Base-by-base conservation (phyloP, 2,113 vertebrate genomes). In the Aegypius monachus region DNA sequence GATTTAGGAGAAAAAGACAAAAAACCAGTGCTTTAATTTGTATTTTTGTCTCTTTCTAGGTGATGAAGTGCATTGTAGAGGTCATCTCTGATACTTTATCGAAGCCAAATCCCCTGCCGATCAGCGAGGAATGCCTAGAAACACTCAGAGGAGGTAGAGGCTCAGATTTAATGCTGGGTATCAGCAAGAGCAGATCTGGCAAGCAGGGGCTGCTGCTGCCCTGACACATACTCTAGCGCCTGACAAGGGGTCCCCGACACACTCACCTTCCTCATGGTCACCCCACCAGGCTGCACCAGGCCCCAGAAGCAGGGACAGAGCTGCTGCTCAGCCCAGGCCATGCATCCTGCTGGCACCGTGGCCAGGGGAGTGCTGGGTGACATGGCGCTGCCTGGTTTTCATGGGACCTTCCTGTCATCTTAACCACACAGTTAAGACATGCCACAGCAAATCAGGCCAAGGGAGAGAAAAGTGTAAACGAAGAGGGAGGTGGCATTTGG, bases 11-110 rank as follows among this genome's bases (percentile, higher is more conserved):
- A 53, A 88, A 77, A 83, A 50, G 6, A 53, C 6, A 43, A 43
- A 63, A 70, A 2, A 10, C 0, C 13, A 58, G 25, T 36, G 13
- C 20, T 93, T 82, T 74, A 38, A 81, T 71, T 40, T 36, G 6
- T 83, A 50, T 56, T 88, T 65, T 73, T 38, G 23, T 97, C 34
- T 97, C 81, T 84, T 90, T 73, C 61, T 91, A 99, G 99, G 99
- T 99, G 96, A 99, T 99, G 99, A 99, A 99, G 94, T 99, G 99
- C 94, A 98, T 99, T 29, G 98, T 99, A 45, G 99, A 99, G 96
- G 99, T 99, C 67, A 98, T 99, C 96, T 98, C 99, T 6, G 99
- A 99, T 47, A 99, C 98, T 2, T 97, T 99, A 18, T 99, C 99
- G 4, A 99, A 98, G 89, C 99, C 99, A 93, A 98, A 98, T 55